phyloP scores from a whole-genome alignment of 2,797 vertebrate species.

The Chromis chromis region DNA sequence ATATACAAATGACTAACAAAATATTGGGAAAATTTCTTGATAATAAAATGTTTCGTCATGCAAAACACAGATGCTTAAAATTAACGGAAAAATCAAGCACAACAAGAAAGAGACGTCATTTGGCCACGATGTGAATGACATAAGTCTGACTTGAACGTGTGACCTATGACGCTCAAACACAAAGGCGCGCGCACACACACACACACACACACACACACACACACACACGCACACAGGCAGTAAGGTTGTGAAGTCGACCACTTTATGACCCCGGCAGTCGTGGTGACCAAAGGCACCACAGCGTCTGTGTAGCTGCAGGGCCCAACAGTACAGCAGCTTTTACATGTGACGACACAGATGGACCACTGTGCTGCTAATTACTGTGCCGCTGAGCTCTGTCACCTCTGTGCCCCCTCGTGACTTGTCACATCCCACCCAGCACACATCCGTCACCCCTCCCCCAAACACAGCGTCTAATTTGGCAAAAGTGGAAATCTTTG shows the following conservation, averaged over 20 bases:
- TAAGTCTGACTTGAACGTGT: background rate
- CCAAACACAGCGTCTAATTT: slow-evolving; percentile 26
- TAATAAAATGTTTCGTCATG: background rate
- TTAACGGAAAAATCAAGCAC: background rate
- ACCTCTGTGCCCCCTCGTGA: slow-evolving; percentile 65
- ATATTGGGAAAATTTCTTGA: background rate
- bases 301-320: slow-evolving; percentile 63
- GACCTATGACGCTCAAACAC: slow-evolving; percentile 1
- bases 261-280: slow-evolving; percentile 36
- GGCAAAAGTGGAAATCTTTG: slow-evolving; percentile 37
- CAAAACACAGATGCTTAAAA: background rate
- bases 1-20: too few species aligned
- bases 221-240: slow-evolving; percentile 10
- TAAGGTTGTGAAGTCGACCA: slow-evolving; percentile 21
- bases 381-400: slow-evolving; percentile 60
- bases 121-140: background rate
- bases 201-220: slow-evolving; percentile 16
- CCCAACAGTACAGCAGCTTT: slow-evolving; percentile 53
- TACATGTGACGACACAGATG: slow-evolving; percentile 71
- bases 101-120: background rate
- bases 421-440: slow-evolving; percentile 56
- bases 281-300: slow-evolving; percentile 46
- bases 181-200: background rate
- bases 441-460: slow-evolving; percentile 37
- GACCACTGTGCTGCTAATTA: slow-evolving; percentile 80